These are phyloP conservation scores for Drepana falcataria DNA, from an alignment of 2,888 invertebrate species.

Conservation along the genomic window DNA sequence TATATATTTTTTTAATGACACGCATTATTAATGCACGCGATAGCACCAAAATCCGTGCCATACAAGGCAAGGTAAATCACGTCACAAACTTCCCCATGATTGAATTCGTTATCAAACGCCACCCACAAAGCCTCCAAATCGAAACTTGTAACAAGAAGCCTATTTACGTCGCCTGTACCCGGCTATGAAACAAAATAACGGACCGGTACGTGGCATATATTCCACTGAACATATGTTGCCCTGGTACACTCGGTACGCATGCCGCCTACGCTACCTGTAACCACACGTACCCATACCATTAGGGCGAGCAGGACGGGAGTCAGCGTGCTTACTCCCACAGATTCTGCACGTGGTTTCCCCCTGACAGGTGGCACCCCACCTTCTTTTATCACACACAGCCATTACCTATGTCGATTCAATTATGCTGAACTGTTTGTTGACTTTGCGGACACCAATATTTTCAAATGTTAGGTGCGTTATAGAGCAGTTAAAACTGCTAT, in stretches of 20 bases:
- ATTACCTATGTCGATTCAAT: conserved; percentile 60
- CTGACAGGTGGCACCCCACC: conserved; percentile 32
- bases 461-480: conserved; percentile 28
- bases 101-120: conserved; percentile 55
- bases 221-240: conserved; percentile 39
- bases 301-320: conserved; percentile 28
- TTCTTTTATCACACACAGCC: conserved; percentile 36
- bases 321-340: conserved; percentile 12
- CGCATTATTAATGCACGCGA: neutral
- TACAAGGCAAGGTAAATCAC: conserved; percentile 17
- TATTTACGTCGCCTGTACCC: conserved; percentile 37
- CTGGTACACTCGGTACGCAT: conserved; percentile 27
- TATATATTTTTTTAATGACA: neutral
- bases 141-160: conserved; percentile 42
- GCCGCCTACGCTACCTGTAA: conserved; percentile 30
- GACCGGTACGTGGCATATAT: conserved; percentile 33
- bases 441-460: conserved; percentile 50
- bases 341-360: conserved; percentile 38
- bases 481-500: conserved; percentile 23
- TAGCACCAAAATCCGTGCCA: conserved; percentile 23
- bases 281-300: conserved; percentile 30
- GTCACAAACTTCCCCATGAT: conserved; percentile 37
- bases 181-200: conserved; percentile 50
- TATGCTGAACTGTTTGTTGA: conserved; percentile 65
- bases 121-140: conserved; percentile 40